Percentiles rank a stretch among this genome's conserved stretches.
phyloP scores from a whole-genome alignment of 2,888 invertebrate species.

The Xanthia togata region DNA sequence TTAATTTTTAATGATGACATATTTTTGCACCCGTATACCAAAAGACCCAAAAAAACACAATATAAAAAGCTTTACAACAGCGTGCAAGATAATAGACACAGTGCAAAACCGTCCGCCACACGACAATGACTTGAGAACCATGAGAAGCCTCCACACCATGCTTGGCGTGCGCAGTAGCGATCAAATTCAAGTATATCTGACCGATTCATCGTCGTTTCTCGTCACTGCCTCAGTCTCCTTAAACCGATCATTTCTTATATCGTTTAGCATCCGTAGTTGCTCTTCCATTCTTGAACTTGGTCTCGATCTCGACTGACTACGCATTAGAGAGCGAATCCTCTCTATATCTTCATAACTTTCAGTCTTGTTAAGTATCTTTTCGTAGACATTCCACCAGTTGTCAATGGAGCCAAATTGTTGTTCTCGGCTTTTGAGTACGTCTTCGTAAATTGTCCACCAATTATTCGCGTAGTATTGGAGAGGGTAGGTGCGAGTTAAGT shows the following conservation, averaged over 20 bases:
- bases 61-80: slow-evolving; percentile 49
- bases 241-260: slow-evolving; percentile 81
- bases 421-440: slow-evolving; percentile 83
- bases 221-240: slow-evolving; percentile 81
- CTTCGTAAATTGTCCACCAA: slow-evolving; percentile 89
- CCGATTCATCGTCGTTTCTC: slow-evolving; percentile 82
- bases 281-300: slow-evolving; percentile 85
- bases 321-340: slow-evolving; percentile 69
- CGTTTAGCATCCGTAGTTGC: slow-evolving; percentile 83
- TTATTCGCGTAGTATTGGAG: slow-evolving; percentile 88
- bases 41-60: slow-evolving; percentile 21
- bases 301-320: slow-evolving; percentile 73
- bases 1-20: background rate
- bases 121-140: slow-evolving; percentile 54
- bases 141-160: slow-evolving; percentile 71
- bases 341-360: slow-evolving; percentile 76
- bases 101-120: slow-evolving; percentile 59
- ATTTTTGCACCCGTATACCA: slow-evolving; percentile 6
- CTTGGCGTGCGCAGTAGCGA: slow-evolving; percentile 51
- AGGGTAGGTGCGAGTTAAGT: slow-evolving; percentile 85
- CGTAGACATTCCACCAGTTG: slow-evolving; percentile 88
- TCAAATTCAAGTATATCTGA: slow-evolving; percentile 76
- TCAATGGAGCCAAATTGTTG: slow-evolving; percentile 88
- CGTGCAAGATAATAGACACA: slow-evolving; percentile 43
- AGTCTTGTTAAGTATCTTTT: slow-evolving; percentile 81